Evolutionary conservation across 1,140 invertebrate species (phyloP), one percentile per base, ranked within the genome.

Genomic region (Orussus abietinus): DNA sequence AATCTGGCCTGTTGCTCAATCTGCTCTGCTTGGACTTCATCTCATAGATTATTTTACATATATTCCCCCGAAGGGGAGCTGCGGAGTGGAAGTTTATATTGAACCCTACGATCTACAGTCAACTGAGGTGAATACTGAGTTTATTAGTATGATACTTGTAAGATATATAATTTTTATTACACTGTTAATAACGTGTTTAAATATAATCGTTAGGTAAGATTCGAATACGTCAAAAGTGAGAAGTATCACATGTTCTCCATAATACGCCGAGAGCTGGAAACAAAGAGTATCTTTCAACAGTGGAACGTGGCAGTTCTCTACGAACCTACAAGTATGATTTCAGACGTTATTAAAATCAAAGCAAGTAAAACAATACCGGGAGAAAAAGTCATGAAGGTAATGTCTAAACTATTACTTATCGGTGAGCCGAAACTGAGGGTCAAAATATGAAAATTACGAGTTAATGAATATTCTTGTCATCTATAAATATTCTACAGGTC

Each of bases 11-110:
- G 58, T 56, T 21, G 49, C 72, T 11, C 65, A 70, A 49, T 55
- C 70, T 13, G 59, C 62, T 4, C 47, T 76, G n/a, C 42, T 75
- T 3, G 69, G 65, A n/a, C 48, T 74, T 20, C 74, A 75, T 34
- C 51, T 76, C 14, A 49, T 72, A 19, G 73, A 77, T 49, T 75
- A 76, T 38, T 69, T 73, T 29, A 68, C 64, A 22, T 76, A 75
- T 37, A 51, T 74, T 19, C 72, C 75, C n/a, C 67, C 72, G 22
- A 62, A 61, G 42, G 71, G 71, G 6, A 75, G 67, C 13, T 76
- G 74, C 42, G 75, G 75, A 21, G 29, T 70, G 30, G 49, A 62
- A 13, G 42, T 56, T 26, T 66, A 66, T 30, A 47, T 72, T 21
- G 64, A 66, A 28, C 55, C 65, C 31, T 51, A 58, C 21, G 61